Base-by-base conservation (phyloP, 1,140 invertebrate genomes). In the Temnothorax longispinosus region DNA sequence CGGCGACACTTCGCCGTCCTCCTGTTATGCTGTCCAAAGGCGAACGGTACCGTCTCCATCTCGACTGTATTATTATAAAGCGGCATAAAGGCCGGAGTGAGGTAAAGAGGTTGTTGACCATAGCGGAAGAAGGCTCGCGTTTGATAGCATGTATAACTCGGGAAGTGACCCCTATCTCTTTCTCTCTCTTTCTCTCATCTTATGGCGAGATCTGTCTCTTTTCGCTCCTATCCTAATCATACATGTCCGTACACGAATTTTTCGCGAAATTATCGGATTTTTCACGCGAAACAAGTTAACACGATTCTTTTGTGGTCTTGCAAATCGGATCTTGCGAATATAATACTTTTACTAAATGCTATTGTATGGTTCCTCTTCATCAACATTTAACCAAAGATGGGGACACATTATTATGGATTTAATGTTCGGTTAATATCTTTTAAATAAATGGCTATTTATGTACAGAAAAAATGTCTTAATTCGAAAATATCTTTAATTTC, bases 71-170 rank as follows among this genome's bases (percentile, higher is more conserved):
- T 80, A 90, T 90, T 89, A 87, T 62, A 75, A 76, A 89, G 62
- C 62, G 67, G 52, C 18, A 86, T 76, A 78, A 86, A 78, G 54
- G 47, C 58, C 65, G 85, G 56, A 69, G 76, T 72, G 89, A 92
- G 91, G 90, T 93, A 92, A 93, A 89, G 89, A 92, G 92, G 92
- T 93, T 92, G 91, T 93, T 92, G 92, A 92, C 91, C 92, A 93
- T 86, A 91, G 90, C 91, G 91, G 85, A 92, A 93, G 92, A 93
- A 27, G 27, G 27, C 93, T 82, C 87, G 80, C 88, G 88, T 85
- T 90, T 88, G 91, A 93, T 93, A 92, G 90, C 74, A 86, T 81
- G n/a, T 72, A 91, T 85, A 87, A 90, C 86, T 74, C 86, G 60
- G 62, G 89, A 89, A 92, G 82, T 78, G 88, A 85, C 60, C 75